Evolutionary conservation across 2,888 invertebrate species (phyloP).

Genomic region (Drosophila barbarae): DNA sequence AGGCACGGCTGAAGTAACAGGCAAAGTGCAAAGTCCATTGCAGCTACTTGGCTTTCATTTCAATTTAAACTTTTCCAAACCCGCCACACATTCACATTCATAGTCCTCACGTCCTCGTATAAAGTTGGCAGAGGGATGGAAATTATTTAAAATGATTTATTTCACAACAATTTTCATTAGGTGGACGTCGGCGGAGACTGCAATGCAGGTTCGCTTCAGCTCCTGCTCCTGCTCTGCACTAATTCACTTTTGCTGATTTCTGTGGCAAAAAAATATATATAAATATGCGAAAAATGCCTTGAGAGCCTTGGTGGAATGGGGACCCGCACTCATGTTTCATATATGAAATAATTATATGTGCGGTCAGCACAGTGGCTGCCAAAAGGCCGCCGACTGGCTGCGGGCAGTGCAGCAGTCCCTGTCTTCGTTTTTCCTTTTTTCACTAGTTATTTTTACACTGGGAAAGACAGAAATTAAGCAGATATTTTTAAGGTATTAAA

Average conservation of each 20-base stretch:
- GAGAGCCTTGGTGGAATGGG: conserved; percentile 31
- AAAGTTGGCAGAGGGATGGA: conserved; percentile 44
- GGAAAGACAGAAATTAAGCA: not conserved
- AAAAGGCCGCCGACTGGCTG: conserved; percentile 49
- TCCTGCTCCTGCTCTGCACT: conserved; percentile 46
- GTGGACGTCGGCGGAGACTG: conserved; percentile 51
- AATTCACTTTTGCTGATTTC: conserved; percentile 73
- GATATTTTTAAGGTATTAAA: not conserved
- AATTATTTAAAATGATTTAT: conserved; percentile 74
- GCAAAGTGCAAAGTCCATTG: conserved; percentile 71
- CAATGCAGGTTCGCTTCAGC: conserved; percentile 55
- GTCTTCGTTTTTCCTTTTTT: not conserved
- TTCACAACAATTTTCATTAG: conserved; percentile 73
- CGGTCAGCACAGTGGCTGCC: conserved; percentile 53
- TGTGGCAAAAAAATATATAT: conserved; percentile 35
- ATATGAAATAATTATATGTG: conserved; percentile 71
- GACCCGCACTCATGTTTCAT: conserved; percentile 61
- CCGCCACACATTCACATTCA: conserved; percentile 13
- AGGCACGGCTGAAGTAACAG: conserved; percentile 71
- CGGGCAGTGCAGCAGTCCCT: conserved; percentile 57
- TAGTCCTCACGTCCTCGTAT: not conserved
- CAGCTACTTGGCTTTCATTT: conserved; percentile 73
- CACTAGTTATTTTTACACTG: conserved; percentile 8
- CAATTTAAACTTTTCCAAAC: conserved; percentile 67
- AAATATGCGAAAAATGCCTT: conserved; percentile 58